phyloP scores from a whole-genome alignment of 2,113 vertebrate species.

The Malaclemys terrapin region DNA sequence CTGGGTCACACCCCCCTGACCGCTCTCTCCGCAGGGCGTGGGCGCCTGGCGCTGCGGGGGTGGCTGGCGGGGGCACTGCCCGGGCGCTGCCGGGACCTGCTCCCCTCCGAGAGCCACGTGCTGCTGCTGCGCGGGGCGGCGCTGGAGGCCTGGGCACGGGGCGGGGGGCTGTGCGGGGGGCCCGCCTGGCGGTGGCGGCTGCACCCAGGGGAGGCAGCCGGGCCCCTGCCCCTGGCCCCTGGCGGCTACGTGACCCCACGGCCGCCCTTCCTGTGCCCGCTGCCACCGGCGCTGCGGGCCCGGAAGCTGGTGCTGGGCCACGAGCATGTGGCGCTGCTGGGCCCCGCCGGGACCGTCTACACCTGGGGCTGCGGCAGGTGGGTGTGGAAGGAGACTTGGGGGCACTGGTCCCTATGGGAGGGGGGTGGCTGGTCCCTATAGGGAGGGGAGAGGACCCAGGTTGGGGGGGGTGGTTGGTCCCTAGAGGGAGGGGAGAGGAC shows the following conservation, averaged over 20 bases:
- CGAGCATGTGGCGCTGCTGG: conserved; percentile 86
- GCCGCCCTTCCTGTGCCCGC: conserved; percentile 80
- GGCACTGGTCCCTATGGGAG: too few species aligned
- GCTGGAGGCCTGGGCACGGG: conserved; percentile 57
- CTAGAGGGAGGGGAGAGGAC: too few species aligned
- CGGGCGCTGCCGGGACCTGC: conserved; percentile 63
- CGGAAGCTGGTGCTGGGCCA: conserved; percentile 83
- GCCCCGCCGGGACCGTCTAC: conserved; percentile 78
- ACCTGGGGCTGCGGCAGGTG: conserved; percentile 93
- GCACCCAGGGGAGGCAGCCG: neutral
- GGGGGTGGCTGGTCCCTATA: accelerated
- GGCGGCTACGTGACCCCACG: conserved; percentile 81
- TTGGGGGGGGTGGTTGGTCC: neutral
- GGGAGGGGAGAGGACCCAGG: too few species aligned
- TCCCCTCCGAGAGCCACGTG: conserved; percentile 81
- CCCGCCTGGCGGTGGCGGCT: neutral
- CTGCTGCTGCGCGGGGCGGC: conserved; percentile 69
- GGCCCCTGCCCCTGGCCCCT: conserved; percentile 9
- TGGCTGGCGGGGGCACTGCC: conserved; percentile 60
- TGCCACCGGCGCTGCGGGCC: conserved; percentile 78
- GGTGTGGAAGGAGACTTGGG: neutral
- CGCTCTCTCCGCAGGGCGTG: conserved; percentile 22
- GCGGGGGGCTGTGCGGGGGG: conserved; percentile 57
- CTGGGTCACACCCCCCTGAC: too few species aligned
- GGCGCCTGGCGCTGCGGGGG: conserved; percentile 50